phyloP scores from a whole-genome alignment of 1,140 invertebrate species.

The Drosophila sp. region DNA sequence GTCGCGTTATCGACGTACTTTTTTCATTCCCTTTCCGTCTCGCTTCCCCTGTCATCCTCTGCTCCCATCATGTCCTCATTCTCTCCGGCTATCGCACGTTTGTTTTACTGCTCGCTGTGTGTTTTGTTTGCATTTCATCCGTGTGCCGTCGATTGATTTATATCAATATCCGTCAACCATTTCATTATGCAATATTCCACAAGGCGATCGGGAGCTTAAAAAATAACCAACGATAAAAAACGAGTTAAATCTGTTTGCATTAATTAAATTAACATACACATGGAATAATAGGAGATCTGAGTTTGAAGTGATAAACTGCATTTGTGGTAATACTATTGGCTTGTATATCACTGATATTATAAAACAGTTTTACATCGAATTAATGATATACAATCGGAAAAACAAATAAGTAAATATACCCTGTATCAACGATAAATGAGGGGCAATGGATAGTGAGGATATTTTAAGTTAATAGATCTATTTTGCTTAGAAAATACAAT shows the following conservation, averaged over 20 bases:
- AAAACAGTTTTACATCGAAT: conserved; percentile 30
- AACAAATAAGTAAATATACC: conserved; percentile 13
- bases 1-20: neutral
- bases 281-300: neutral
- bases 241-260: conserved; percentile 79
- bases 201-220: conserved; percentile 43
- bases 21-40: neutral
- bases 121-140: conserved; percentile 35
- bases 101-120: conserved; percentile 40
- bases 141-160: conserved; percentile 72
- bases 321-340: conserved; percentile 77
- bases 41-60: neutral
- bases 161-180: conserved; percentile 76
- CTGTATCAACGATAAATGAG: neutral
- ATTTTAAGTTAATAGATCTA: too few species aligned
- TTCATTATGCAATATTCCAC: conserved; percentile 71
- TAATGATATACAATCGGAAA: conserved; percentile 22
- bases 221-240: conserved; percentile 52
- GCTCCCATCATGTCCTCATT: neutral
- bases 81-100: neutral
- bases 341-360: conserved; percentile 71
- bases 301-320: conserved; percentile 56
- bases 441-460: too few species aligned
- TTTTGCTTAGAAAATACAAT: too few species aligned
- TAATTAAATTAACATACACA: conserved; percentile 66